These are phyloP conservation scores for Scomber japonicus DNA, from an alignment of 2,113 vertebrate genomes.

Conservation along the genomic window DNA sequence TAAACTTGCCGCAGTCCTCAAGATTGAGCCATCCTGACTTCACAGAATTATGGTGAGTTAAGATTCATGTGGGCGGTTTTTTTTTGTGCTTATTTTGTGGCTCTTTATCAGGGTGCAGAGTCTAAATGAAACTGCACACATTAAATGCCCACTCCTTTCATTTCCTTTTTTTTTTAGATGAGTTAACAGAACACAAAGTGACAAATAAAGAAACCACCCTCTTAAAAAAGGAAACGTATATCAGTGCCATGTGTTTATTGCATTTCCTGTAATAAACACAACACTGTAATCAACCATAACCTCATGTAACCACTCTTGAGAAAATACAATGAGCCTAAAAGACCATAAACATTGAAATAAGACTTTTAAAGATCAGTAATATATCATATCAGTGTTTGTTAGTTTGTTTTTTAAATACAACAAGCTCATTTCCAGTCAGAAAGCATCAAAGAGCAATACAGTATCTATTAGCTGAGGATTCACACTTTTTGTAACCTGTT, in stretches of 20 bases:
- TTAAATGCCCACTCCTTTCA: background rate
- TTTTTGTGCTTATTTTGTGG: background rate
- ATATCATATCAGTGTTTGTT: background rate
- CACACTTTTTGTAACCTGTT: background rate
- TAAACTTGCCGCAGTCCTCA: background rate
- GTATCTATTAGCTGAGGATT: background rate
- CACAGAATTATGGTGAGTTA: background rate
- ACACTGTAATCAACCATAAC: background rate
- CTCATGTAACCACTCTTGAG: background rate
- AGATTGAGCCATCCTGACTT: background rate
- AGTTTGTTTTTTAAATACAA: background rate
- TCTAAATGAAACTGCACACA: background rate
- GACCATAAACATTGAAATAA: background rate
- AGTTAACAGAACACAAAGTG: background rate
- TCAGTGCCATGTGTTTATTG: background rate
- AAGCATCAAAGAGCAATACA: background rate
- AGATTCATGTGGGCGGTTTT: background rate
- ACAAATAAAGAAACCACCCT: background rate
- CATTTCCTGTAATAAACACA: constrained; percentile 5
- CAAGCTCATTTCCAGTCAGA: background rate
- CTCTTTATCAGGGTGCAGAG: background rate
- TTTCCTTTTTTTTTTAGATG: constrained; percentile 19
- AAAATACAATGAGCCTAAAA: background rate
- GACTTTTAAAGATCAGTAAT: background rate
- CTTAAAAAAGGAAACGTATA: background rate